Conservation (phyloP, 2,113 vertebrate genomes). For the Origma solitaria region DNA sequence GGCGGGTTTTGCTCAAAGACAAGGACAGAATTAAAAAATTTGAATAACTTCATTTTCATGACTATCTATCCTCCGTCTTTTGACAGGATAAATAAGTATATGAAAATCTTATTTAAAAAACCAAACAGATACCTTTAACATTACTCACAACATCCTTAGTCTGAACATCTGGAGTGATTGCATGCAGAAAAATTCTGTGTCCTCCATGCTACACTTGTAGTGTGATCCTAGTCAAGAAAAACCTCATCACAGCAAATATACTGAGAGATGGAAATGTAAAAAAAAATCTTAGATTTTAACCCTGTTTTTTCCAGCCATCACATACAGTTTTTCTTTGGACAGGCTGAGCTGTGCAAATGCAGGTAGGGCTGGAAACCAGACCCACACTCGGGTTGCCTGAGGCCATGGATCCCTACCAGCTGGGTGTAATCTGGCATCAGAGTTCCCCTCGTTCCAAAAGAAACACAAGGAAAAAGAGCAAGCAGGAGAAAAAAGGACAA, state of each 20-base stretch:
- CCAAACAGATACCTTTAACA: not conserved
- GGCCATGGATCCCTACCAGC: not conserved
- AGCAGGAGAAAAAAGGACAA: not conserved
- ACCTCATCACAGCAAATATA: not conserved
- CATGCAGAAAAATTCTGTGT: not conserved
- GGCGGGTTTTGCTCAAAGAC: not conserved
- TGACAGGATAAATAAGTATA: not conserved
- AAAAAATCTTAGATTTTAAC: not conserved
- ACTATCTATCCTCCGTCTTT: not conserved
- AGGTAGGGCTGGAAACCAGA: not conserved
- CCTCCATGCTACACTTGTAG: not conserved
- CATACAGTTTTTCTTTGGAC: not conserved
- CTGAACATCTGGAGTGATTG: not conserved
- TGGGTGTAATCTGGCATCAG: not conserved
- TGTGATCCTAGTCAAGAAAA: not conserved
- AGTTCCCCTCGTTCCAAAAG: not conserved
- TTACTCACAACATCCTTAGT: not conserved
- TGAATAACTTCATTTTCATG: not conserved
- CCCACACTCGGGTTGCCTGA: not conserved
- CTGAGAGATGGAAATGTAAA: not conserved
- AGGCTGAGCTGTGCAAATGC: not conserved
- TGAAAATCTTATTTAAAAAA: not conserved
- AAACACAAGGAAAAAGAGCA: not conserved
- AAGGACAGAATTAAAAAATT: not conserved
- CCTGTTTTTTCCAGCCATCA: not conserved